Evolutionary conservation across 2,888 invertebrate genomes (phyloP), one percentile per base, ranked within the genome.

Genomic region (Drosophila falleni): DNA sequence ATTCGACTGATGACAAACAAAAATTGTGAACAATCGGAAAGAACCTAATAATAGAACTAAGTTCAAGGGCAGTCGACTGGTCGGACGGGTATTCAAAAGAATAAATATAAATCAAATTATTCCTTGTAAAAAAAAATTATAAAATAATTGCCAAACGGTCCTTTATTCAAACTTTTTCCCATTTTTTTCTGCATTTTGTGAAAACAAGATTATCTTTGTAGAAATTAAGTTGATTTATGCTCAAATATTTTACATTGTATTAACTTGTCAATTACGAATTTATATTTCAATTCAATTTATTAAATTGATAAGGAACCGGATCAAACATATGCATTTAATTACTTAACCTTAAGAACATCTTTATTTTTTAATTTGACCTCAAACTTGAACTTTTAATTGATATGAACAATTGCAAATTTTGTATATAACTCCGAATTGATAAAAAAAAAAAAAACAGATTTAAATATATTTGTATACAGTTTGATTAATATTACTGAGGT

Each of bases 31-130:
- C 44, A n/a, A 62, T 23, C 35, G 13, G 33, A 19, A 35, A 50
- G 35, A 23, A 35, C 13, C 64, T 65, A 72, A 59, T 72, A 59
- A 71, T 80, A 70, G 41, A 42, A 39, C 35, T 15, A 35, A 66
- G 67, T 71, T 85, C 71, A 81, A 71, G 70, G 70, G 35, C 78
- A 72, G 26, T 15, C 37, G 16, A 19, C 39, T 35, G 39, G 19
- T 39, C 44, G 13, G 44, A 51, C 31, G 47, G n/a, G 55, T 23
- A 47, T 47, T 46, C 11, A 15, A 26, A 5, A 13, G 6, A 31
- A 60, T 50, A 60, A 33, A 15, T 35, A 9, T 50, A 23, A 50
- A 23, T 50, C 13, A 13, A 33, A 33, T 35, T 35, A 35, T 50
- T 13, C 8, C 33, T 33, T 19, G 13, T 16, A 15, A 11, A 50